Evolutionary conservation across 2,888 invertebrate species (phyloP), one percentile per base, ranked within the genome.

Genomic region (Scelioninae gen. 1): DNA sequence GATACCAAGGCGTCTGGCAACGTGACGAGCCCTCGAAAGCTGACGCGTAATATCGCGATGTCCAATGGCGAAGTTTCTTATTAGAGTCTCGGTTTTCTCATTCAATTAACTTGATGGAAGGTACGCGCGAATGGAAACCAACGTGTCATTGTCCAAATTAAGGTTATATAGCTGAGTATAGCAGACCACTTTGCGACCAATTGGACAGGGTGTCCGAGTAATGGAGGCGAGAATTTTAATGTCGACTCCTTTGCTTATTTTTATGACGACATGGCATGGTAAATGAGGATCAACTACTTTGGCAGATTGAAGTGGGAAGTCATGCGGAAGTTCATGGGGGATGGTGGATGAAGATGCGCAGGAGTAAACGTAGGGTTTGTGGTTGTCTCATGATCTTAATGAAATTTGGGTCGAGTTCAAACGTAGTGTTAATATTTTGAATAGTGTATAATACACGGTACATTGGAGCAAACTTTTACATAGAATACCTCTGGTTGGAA

Each of bases 1-100:
- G 77, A 80, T 63, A 58, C 63, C 78, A 82, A 77, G 82, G 80
- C 72, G 78, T 58, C 65, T 71, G 55, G 68, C 76, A n/a, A 11
- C 58, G 53, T 71, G 69, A 58, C 69, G 53, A 68, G 75, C 58
- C 69, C 76, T 62, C 45, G 65, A 79, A 79, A 75, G 83, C 78
- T 78, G 78, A 75, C 82, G 82, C 68, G 74, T 45, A 82, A 77
- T 82, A 76, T 81, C 51, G 56, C 65, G 15, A 15, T 75, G 80
- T 68, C 80, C 80, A 55, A 68, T 68, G 38, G 43, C 66, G 51
- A 63, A 63, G 47, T 76, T 69, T 81, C 69, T 76, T 80, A 80
- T 69, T 76, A 69, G 66, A 68, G 49, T 69, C 63, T 75, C 56
- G 69, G 32, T 47, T 58, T 75, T 74, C 65, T 68, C 51, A 51